Conservation (phyloP, 2,113 vertebrate species). For the Anarrhichthys ocellatus region DNA sequence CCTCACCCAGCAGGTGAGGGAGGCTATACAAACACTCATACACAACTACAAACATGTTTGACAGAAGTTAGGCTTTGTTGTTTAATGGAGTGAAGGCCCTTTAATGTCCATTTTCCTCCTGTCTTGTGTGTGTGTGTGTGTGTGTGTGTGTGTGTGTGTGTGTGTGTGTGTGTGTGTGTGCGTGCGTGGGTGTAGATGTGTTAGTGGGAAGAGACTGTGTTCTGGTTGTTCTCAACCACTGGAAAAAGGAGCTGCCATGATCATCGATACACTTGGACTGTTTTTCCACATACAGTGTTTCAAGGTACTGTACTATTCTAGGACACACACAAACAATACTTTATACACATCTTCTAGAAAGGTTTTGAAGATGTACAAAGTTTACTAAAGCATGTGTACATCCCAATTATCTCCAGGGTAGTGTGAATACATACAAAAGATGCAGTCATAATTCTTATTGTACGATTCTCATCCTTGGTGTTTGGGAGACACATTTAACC, state of each 20-base stretch:
- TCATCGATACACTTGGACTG: slow-evolving; percentile 93
- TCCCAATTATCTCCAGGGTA: background rate
- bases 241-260: slow-evolving; percentile 98
- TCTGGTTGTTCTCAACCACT: slow-evolving; percentile 91
- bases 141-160: too few species aligned
- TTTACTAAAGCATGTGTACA: background rate
- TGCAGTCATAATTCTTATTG: background rate
- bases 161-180: background rate
- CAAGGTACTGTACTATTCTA: slow-evolving; percentile 82
- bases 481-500: background rate
- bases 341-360: background rate
- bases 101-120: background rate
- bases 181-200: slow-evolving; percentile 84
- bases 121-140: background rate
- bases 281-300: slow-evolving; percentile 99
- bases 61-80: background rate
- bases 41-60: background rate
- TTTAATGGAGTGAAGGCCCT: background rate
- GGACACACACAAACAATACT: background rate
- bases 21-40: background rate
- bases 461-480: background rate
- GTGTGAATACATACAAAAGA: background rate
- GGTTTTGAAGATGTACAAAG: background rate
- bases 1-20: slow-evolving; percentile 90
- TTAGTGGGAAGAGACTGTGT: slow-evolving; percentile 95